Evolutionary conservation across 1,140 invertebrate genomes (phyloP), one percentile per base, ranked within the genome.

Genomic region (Aphelenchoides fujianensis): DNA sequence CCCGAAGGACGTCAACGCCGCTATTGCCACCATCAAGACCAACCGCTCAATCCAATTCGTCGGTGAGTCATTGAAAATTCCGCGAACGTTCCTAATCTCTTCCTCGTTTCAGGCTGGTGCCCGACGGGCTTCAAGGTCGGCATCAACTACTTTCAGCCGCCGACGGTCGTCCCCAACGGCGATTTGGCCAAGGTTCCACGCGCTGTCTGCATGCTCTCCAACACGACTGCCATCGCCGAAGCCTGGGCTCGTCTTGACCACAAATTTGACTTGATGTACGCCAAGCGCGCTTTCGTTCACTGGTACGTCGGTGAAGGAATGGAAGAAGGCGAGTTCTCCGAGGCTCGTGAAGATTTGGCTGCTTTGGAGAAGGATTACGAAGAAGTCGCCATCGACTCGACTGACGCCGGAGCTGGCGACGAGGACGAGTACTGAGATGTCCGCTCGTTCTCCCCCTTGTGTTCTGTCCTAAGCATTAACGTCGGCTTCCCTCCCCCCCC

Each of bases 121-220:
- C 63, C 28, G 53, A 66, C 34, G n/a, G 34, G 63, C 1, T 66
- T 66, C 27, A 66, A 86, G 80, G 86, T 87, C 28, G 83, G 86
- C 68, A 87, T 91, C 84, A 91, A 69, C 64, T 69, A 69, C 67
- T n/a, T n/a, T n/a, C 63, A 69, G 30, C 67, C 67, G 37, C 67
- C 67, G 12, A 71, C 91, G 77, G 86, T 91, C 34, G 64, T 72
- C 28, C 66, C 2, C 30, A 72, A 19, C 85, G 91, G 75, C 86
- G 92, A 66, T 91, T 92, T 77, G 91, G 91, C 34, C 91, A 91
- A 91, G 84, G 91, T 92, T 3, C 90, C 91, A 84, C 71, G 77
- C 2, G 71, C 74, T 63, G 69, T 76, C 48, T 67, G 68, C 35
- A 72, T 78, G 76, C 35, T 78, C n/a, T 35, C 54, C 37, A 79